Percentiles rank a stretch among this genome's conserved stretches.
These are phyloP conservation scores for Molothrus aeneus DNA, from an alignment of 2,797 vertebrate genomes.

Conservation along the genomic window DNA sequence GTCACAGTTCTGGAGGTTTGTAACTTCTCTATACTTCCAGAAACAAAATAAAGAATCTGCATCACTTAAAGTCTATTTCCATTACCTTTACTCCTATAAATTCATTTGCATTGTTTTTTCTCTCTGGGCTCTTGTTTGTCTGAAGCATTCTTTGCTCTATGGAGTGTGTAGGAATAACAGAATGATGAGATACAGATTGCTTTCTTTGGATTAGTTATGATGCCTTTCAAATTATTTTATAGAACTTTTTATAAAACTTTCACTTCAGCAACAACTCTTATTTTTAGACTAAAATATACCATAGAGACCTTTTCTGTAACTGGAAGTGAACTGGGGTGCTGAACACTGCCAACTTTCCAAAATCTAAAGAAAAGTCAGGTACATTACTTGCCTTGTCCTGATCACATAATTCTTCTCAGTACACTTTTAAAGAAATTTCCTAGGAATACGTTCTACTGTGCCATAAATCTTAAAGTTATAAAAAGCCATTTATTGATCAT, in stretches of 20 bases:
- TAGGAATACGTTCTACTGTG: background rate
- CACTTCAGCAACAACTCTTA: background rate
- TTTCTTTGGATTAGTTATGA: background rate
- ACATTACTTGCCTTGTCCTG: background rate
- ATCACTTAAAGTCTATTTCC: background rate
- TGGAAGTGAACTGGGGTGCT: background rate
- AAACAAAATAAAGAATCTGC: background rate
- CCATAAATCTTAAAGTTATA: background rate
- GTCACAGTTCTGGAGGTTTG: background rate
- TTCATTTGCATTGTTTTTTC: background rate
- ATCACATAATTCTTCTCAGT: background rate
- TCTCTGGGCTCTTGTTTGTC: background rate
- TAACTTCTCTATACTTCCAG: background rate
- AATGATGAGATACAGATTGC: background rate
- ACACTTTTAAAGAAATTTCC: constrained; percentile 1
- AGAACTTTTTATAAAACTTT: background rate
- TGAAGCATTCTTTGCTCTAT: background rate
- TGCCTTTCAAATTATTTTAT: background rate
- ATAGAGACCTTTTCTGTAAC: background rate
- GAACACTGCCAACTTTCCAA: constrained; percentile 52
- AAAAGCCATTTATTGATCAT: background rate
- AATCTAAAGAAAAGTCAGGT: constrained; percentile 32
- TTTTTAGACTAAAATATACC: constrained; percentile 6
- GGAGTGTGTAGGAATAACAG: background rate
- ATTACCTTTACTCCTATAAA: background rate